Evolutionary conservation across 2,888 invertebrate genomes (phyloP).

Genomic region (Rhingia campestris): DNA sequence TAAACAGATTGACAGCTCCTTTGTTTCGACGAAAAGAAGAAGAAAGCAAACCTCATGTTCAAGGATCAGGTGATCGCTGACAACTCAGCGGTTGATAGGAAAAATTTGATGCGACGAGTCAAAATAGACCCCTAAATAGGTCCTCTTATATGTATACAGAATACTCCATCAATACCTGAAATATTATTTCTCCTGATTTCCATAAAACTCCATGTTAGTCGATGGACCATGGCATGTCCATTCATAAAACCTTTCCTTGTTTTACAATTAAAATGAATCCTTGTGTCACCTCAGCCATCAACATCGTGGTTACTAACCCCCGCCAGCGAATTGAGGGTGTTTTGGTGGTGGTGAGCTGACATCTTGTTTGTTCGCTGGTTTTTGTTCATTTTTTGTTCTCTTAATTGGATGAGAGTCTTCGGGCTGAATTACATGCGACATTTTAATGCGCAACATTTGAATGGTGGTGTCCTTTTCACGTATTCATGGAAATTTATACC

Average conservation of each 20-base stretch:
- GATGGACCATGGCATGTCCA: too few relatives aligned
- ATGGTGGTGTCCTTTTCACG: slow-evolving; percentile 73
- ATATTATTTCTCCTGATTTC: too few relatives aligned
- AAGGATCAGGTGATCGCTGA: too few relatives aligned
- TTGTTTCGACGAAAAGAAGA: too few relatives aligned
- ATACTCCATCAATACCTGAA: too few relatives aligned
- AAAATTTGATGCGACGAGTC: too few relatives aligned
- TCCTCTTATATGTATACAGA: too few relatives aligned
- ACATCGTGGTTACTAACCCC: slow-evolving; percentile 51
- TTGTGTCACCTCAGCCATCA: not conserved
- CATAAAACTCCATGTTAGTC: too few relatives aligned
- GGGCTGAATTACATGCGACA: slow-evolving; percentile 73
- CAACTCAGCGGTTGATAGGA: too few relatives aligned
- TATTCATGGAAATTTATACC: slow-evolving; percentile 71
- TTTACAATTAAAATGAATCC: not conserved
- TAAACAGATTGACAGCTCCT: too few relatives aligned
- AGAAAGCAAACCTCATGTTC: too few relatives aligned
- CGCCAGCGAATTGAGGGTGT: slow-evolving; percentile 39
- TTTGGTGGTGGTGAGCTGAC: slow-evolving; percentile 42
- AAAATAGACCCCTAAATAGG: too few relatives aligned
- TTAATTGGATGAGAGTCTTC: slow-evolving; percentile 73
- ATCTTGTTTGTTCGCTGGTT: slow-evolving; percentile 25
- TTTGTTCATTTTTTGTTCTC: slow-evolving; percentile 41
- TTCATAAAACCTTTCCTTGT: not conserved
- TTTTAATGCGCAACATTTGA: slow-evolving; percentile 74